Conservation (phyloP, 2,113 vertebrate species). For the Syrrhaptes paradoxus region DNA sequence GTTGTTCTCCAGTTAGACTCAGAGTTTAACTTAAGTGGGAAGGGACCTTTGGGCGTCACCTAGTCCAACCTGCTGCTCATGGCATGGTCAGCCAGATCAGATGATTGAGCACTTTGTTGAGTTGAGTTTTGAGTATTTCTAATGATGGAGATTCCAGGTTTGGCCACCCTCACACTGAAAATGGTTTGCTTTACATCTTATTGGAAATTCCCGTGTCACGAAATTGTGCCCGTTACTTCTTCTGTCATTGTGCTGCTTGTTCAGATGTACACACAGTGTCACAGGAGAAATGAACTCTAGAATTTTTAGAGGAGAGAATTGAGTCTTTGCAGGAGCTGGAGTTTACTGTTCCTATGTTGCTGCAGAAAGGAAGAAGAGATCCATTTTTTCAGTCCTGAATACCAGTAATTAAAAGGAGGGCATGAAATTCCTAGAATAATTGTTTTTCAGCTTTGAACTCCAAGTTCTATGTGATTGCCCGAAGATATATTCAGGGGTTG, state of each 20-base stretch:
- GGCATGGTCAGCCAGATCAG: background rate
- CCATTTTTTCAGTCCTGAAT: background rate
- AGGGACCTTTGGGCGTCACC: background rate
- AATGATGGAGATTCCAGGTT: background rate
- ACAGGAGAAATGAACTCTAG: background rate
- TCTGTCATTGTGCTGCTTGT: background rate
- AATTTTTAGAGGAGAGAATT: background rate
- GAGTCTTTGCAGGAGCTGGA: background rate
- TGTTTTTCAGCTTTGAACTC: background rate
- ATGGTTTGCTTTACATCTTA: background rate
- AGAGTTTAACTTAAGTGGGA: background rate
- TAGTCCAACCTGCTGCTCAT: fast-evolving
- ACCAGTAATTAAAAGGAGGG: background rate
- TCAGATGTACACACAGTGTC: background rate
- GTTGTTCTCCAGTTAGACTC: background rate
- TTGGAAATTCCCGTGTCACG: background rate
- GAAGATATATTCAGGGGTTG: background rate
- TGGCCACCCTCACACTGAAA: background rate
- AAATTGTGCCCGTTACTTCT: background rate
- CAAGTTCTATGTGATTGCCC: background rate
- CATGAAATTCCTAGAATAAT: background rate
- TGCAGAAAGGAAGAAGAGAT: background rate
- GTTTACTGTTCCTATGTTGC: background rate
- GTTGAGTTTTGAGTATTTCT: background rate
- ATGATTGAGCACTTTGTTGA: background rate